These are phyloP conservation scores for Gonioctena quinquepunctata DNA, from an alignment of 1,140 invertebrate genomes.

Conservation along the genomic window DNA sequence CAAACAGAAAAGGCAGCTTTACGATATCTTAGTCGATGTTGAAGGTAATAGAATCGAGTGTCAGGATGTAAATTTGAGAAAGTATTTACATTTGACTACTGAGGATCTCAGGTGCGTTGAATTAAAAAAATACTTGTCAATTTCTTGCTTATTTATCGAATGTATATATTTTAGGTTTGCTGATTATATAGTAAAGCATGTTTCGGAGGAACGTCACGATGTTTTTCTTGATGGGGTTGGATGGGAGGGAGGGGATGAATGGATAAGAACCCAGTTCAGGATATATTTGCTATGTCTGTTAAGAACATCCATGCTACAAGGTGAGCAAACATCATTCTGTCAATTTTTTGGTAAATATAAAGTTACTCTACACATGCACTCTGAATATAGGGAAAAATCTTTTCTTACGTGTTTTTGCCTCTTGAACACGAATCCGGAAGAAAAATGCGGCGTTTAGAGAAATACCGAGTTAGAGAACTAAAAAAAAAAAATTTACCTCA, in stretches of 20 bases:
- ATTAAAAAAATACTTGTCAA: background rate
- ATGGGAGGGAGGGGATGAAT: constrained; percentile 92
- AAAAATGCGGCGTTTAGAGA: no score
- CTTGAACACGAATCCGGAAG: no score
- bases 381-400: no score
- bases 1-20: constrained; percentile 90
- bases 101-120: constrained; percentile 72
- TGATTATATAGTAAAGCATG: constrained; percentile 88
- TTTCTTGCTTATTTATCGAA: background rate
- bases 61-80: constrained; percentile 79
- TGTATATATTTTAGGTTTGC: constrained; percentile 72
- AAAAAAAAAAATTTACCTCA: no score
- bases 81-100: constrained; percentile 85
- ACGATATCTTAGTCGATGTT: constrained; percentile 92
- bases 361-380: no score
- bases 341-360: no score
- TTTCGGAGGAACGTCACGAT: constrained; percentile 77
- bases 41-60: constrained; percentile 88
- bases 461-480: no score
- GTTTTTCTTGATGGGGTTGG: constrained; percentile 77
- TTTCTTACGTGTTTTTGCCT: no score
- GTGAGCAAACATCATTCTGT: no score
- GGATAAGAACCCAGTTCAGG: constrained; percentile 94
- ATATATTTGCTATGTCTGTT: constrained; percentile 89
- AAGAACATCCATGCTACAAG: constrained; percentile 77